Base-by-base conservation (phyloP, 2,113 vertebrate species). In the Phycodurus eques region DNA sequence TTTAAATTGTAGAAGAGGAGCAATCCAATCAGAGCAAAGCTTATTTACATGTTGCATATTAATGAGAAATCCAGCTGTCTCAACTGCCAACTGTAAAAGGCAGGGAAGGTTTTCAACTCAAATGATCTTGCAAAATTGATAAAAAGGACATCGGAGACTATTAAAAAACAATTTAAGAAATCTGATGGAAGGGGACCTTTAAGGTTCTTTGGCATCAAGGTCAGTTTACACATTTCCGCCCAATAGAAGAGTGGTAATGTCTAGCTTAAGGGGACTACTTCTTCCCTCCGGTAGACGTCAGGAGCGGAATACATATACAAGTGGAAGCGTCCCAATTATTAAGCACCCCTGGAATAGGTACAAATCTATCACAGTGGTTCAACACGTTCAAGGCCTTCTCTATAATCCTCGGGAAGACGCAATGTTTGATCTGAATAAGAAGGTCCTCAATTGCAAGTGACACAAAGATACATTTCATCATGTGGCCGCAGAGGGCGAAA, bases 371-470 rank as follows among this genome's bases (percentile, higher is more conserved):
- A 63, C 61, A 63, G 35, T 10, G 35, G 20, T 43, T 62, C 84
- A 73, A 85, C 81, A 67, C 75, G 19, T 10, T 70, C 71, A 79
- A 75, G 70, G 69, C 53, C 46, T 0, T 66, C 43, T 71, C 78
- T 86, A 87, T 87, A 77, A 90, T 88, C 70, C 82, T 14, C 39
- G 43, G 27, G 46, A 67, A 64, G 73, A 80, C 62, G 83, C 46
- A 44, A 61, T 8, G 61, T 85, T 85, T 83, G 80, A 89, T 87
- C 61, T 33, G 43, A 75, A 83, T 61, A 53, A 0, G 39, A 67
- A 8, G 51, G 53, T 47, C 64, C 72, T 72, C 78, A 75, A 86
- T 80, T 77, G 56, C 53, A 43, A 73, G 71, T 67, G 81, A 80
- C 85, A 81, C 86, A 19, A 19, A 54, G 51, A 76, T 81, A 67